Base-by-base conservation (phyloP, 1,140 invertebrate species). In the Platorchestia sp. region DNA sequence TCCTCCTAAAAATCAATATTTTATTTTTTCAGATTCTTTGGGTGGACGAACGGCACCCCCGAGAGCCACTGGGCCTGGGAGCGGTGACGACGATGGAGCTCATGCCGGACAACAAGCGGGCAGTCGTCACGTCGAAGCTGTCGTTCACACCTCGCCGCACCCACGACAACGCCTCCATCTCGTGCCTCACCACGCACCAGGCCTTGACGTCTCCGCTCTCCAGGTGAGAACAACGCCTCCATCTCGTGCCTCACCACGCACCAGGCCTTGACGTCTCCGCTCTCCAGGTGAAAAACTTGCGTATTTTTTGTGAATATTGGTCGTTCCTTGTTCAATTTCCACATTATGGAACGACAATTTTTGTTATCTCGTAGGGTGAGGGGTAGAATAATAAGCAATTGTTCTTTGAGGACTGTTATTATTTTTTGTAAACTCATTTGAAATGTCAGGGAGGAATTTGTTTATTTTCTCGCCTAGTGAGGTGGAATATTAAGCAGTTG, bases 231-330 rank as follows among this genome's bases (percentile, higher is more conserved):
- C 27, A 36, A 22, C 42, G 97, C 97, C 95, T 96, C 96, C 59
- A 95, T 97, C 41, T 97, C 97, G n/a, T 97, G 97, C 95, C 96
- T 97, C 41, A 97, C 97, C 40, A 97, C 97, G 86, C 97, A 97
- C 89, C 96, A 96, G 95, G 96, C 96, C 1, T 95, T 96, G 44
- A 96, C 95, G 75, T 96, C 96, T 43, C 96, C 96, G 0, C 96
- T 96, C 41, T 95, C 95, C 43, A 95, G 90, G 96, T 96, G 95
- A 42, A 93, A 95, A 75, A n/a, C n/a, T n/a, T n/a, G n/a, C 27
- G 27, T 75, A n/a, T n/a, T n/a, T n/a, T n/a, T n/a, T n/a, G n/a
- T 44, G 40, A 0, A 95, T 36, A 87, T 87, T 87, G n/a, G 43
- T 41, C 43, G 43, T 87, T 41, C 10, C 27, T 41, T 87, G 10